Conservation (phyloP, 2,888 invertebrate genomes). For the Ypsolopha scabrella region DNA sequence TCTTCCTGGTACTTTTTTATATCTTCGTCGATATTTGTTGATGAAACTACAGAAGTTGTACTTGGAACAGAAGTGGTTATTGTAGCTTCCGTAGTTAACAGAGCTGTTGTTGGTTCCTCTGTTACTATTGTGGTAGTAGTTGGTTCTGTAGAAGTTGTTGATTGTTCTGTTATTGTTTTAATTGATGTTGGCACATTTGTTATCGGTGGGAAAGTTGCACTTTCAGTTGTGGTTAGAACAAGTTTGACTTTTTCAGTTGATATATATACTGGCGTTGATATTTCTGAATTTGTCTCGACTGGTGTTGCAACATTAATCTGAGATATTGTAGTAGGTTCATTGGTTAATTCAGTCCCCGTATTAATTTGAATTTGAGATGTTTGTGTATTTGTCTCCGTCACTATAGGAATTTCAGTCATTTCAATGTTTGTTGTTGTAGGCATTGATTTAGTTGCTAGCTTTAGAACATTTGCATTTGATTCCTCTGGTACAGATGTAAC, state of each 20-base stretch:
- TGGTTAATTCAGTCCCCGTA: slow-evolving; percentile 19
- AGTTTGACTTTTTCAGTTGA: slow-evolving; percentile 11
- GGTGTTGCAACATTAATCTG: slow-evolving; percentile 19
- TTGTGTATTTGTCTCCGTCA: slow-evolving; percentile 46
- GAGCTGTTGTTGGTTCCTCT: slow-evolving; percentile 15
- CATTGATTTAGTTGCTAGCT: slow-evolving; percentile 41
- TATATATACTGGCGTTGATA: slow-evolving; percentile 8
- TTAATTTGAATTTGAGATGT: slow-evolving; percentile 30
- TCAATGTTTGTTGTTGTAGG: slow-evolving; percentile 27
- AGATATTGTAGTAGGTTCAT: slow-evolving; percentile 23
- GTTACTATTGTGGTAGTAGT: slow-evolving; percentile 16
- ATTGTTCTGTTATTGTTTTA: slow-evolving; percentile 13
- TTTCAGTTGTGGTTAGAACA: slow-evolving; percentile 13
- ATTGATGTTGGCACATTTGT: slow-evolving; percentile 11
- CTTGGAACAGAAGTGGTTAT: slow-evolving; percentile 25
- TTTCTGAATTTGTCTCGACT: slow-evolving; percentile 15
- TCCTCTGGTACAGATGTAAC: slow-evolving; percentile 36
- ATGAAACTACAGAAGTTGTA: slow-evolving; percentile 17
- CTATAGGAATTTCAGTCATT: slow-evolving; percentile 20
- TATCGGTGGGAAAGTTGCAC: slow-evolving; percentile 3
- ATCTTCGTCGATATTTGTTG: slow-evolving; percentile 17
- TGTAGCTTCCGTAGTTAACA: slow-evolving; percentile 19
- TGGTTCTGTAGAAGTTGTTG: slow-evolving; percentile 17
- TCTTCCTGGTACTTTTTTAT: slow-evolving; percentile 40
- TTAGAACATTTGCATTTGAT: slow-evolving; percentile 48